Conservation (phyloP, 2,797 vertebrate genomes). For the Kryptolebias ocellatus region DNA sequence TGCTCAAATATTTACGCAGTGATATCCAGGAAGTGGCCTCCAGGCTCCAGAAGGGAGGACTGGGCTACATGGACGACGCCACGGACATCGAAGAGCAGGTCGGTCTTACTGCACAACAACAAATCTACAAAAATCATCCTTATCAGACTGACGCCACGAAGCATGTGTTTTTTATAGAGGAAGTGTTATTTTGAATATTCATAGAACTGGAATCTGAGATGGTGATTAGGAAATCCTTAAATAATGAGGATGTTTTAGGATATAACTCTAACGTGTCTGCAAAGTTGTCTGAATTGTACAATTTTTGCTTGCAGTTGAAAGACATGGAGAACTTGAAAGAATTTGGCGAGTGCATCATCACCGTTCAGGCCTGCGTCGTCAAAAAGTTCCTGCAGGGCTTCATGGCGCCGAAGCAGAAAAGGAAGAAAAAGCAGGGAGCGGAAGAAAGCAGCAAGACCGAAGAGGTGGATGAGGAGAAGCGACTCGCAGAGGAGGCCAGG, state of each 20-base stretch:
- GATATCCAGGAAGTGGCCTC: slow-evolving; percentile 95
- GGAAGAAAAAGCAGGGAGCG: slow-evolving; percentile 86
- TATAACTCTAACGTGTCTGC: background rate
- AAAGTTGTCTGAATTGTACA: background rate
- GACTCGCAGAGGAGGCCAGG: slow-evolving; percentile 95
- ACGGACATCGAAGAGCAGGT: slow-evolving; percentile 73
- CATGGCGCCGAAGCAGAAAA: slow-evolving; percentile 98
- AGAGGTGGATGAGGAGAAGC: slow-evolving; percentile 96
- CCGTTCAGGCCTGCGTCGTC: slow-evolving; percentile 93
- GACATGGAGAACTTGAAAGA: slow-evolving; percentile 90
- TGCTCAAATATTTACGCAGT: slow-evolving; percentile 91
- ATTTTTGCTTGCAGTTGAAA: slow-evolving; percentile 79
- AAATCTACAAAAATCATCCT: too few relatives aligned
- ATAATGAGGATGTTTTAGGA: too few relatives aligned
- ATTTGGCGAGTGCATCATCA: slow-evolving; percentile 93
- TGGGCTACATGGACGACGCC: slow-evolving; percentile 92
- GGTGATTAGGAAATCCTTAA: too few relatives aligned
- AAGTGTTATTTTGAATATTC: too few relatives aligned
- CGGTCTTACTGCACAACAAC: background rate
- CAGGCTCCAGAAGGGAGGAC: slow-evolving; percentile 93
- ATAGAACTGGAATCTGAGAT: too few relatives aligned
- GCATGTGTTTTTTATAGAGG: too few relatives aligned
- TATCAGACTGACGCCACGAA: too few relatives aligned
- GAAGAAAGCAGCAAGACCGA: slow-evolving; percentile 89
- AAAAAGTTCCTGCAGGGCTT: slow-evolving; percentile 99